A percentile compares a stretch with the other conserved stretches of the same genome.
These are phyloP conservation scores for Thera britannica DNA, from an alignment of 2,888 invertebrate genomes.

Conservation along the genomic window DNA sequence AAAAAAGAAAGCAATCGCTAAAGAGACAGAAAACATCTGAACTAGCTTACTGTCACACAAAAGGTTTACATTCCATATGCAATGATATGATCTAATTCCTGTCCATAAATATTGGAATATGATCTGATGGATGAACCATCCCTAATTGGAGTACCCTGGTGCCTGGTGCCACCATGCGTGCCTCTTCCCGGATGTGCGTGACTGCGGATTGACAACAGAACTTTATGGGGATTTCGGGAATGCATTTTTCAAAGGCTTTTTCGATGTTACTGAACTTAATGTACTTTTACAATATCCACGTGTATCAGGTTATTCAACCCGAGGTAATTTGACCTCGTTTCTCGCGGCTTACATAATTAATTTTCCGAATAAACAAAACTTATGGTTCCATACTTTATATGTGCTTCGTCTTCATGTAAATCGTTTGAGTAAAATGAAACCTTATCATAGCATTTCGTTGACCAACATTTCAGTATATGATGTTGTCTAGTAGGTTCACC, in stretches of 20 bases:
- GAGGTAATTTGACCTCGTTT: conserved; percentile 26
- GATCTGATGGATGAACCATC: conserved; percentile 44
- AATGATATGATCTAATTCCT: conserved; percentile 17
- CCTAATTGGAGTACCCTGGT: conserved; percentile 43
- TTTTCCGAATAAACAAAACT: neutral
- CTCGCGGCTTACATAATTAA: conserved; percentile 7
- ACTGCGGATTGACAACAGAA: conserved; percentile 52
- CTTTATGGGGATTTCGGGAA: conserved; percentile 43
- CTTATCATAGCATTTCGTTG: neutral
- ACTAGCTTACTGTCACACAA: neutral
- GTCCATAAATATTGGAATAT: conserved; percentile 31
- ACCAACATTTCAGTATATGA: neutral
- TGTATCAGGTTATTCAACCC: conserved; percentile 24
- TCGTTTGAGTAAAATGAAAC: neutral
- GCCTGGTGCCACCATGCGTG: conserved; percentile 58
- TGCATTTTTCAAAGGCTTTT: conserved; percentile 41
- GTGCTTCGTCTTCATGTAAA: neutral
- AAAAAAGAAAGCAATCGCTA: no score
- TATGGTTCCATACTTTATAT: neutral
- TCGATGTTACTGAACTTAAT: conserved; percentile 26
- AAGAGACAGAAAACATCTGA: neutral
- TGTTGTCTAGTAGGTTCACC: neutral
- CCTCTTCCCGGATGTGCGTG: conserved; percentile 51
- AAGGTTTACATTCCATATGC: conserved; percentile 18
- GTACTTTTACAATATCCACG: conserved; percentile 18